Percentiles rank a stretch among this genome's conserved stretches.
phyloP scores from a whole-genome alignment of 2,888 invertebrate species.

The Tubulanus polymorphus region DNA sequence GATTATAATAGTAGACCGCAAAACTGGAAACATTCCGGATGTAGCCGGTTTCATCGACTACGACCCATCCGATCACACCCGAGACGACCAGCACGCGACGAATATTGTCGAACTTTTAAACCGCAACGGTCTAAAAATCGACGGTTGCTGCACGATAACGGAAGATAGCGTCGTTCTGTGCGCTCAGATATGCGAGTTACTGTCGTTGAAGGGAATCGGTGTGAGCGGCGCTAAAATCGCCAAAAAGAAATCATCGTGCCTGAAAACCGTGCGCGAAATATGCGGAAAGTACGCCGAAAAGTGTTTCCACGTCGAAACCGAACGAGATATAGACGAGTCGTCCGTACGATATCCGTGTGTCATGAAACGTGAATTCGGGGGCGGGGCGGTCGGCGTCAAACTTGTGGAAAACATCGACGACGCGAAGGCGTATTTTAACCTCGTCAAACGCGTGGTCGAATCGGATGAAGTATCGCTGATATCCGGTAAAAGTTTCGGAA shows the following conservation, averaged over 20 bases:
- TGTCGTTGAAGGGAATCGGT: slow-evolving; percentile 17
- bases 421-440: slow-evolving; percentile 14
- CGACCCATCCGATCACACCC: slow-evolving; percentile 24
- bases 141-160: slow-evolving; percentile 33
- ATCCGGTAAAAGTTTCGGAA: no score
- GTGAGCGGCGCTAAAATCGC: slow-evolving; percentile 21
- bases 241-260: slow-evolving; percentile 27
- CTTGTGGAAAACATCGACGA: slow-evolving; percentile 22
- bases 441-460: slow-evolving; percentile 15
- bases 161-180: slow-evolving; percentile 33
- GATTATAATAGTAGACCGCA: slow-evolving; percentile 27
- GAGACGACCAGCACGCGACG: slow-evolving; percentile 22
- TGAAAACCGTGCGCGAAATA: no score
- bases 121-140: slow-evolving; percentile 13
- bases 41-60: slow-evolving; percentile 24
- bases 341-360: slow-evolving; percentile 24
- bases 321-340: slow-evolving; percentile 15
- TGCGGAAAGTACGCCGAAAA: slow-evolving; percentile 24
- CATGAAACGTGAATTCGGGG: slow-evolving; percentile 31
- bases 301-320: slow-evolving; percentile 11
- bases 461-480: no score
- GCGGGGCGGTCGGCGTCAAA: slow-evolving; percentile 30
- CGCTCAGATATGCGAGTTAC: no score
- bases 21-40: slow-evolving; percentile 16
- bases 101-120: slow-evolving; percentile 21